Base-by-base conservation (phyloP, 2,888 invertebrate genomes). In the Amiota mariae region DNA sequence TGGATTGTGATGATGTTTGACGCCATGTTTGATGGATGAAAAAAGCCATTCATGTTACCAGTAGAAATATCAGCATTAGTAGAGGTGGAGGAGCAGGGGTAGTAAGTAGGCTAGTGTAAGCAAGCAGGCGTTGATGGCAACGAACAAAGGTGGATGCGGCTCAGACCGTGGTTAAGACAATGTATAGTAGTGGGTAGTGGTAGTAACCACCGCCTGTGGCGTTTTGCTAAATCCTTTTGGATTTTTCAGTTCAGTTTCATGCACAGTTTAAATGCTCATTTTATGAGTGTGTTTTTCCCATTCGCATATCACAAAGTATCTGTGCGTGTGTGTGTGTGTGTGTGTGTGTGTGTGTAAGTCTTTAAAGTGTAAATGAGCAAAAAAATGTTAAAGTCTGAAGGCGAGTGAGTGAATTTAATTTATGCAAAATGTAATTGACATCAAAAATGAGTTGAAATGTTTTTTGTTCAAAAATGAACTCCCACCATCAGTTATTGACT, bases 1-100 rank as follows among this genome's bases (percentile, higher is more conserved):
- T 56, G 70, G 57, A 54, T 86, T 87, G 87, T 86, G 87, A 87
- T 87, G 87, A 87, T 87, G 87, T 85, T 87, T 88, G 88, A 87
- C 88, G 87, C 86, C 87, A 87, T 85, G 81, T 82, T 83, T 85
- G 87, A 85, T 82, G 85, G 82, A 84, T 83, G 85, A 83, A 83
- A 85, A 59, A 85, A 84, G 84, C 83, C 85, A 83, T 83, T 85
- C 83, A 83, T 82, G 83, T 84, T 82, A 85, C 83, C 83, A 85
- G 85, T 82, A 84, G 85, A 47, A 18, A 24, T 51, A 51, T 47
- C 47, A 51, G 54, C 54, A 71, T 12, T 71, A 49, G 12, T 24
- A 64, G 63, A 24, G 82, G 83, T 76, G 80, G 80, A 85, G 85
- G 85, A 83, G 83, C 85, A 85, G 83, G 83, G 85, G 85, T 79